phyloP scores from a whole-genome alignment of 2,888 invertebrate species.

The Dinocampus coccinellae region DNA sequence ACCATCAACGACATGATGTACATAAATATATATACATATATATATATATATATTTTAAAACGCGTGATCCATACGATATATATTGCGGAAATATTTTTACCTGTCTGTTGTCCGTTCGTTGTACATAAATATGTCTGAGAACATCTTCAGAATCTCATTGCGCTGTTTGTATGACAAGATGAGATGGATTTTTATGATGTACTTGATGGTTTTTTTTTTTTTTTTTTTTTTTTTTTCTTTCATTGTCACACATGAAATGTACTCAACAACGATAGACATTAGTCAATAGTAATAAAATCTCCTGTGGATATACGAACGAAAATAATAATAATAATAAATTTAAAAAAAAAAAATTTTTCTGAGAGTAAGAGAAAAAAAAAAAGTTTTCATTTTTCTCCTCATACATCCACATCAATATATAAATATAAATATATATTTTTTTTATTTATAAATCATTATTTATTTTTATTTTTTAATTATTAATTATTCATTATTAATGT shows the following conservation, averaged over 20 bases:
- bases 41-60: background rate
- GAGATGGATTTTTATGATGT: constrained; percentile 21
- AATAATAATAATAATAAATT: background rate
- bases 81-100: constrained; percentile 27
- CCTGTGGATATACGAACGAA: background rate
- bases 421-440: too few relatives aligned
- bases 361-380: background rate
- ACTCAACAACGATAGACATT: constrained; percentile 1
- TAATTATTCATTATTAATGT: too few relatives aligned
- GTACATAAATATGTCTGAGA: constrained; percentile 26
- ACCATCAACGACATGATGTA: background rate
- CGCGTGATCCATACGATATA: background rate
- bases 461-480: too few relatives aligned
- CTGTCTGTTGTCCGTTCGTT: constrained; percentile 21
- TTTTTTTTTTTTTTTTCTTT: too few relatives aligned
- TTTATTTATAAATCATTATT: too few relatives aligned
- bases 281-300: constrained; percentile 7
- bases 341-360: background rate
- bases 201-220: too few relatives aligned
- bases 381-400: background rate
- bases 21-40: background rate
- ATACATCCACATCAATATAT: too few relatives aligned
- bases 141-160: constrained; percentile 27
- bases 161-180: background rate
- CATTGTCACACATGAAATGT: constrained; percentile 2